These are phyloP conservation scores for Smutsia temminckii DNA, from an alignment of 2,797 vertebrate genomes.

Conservation along the genomic window DNA sequence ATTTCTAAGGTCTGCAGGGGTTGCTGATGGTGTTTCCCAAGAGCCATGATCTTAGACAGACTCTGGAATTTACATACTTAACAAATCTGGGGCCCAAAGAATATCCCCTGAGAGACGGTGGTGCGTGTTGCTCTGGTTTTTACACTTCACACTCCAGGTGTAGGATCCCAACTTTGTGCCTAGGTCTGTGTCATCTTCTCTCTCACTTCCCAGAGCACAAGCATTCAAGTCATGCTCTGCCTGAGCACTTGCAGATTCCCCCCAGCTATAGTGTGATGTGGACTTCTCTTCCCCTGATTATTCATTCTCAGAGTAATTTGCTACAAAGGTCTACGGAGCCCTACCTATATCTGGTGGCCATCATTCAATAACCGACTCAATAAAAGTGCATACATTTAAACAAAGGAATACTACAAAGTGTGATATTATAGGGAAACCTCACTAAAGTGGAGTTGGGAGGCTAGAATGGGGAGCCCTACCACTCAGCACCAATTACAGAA, in stretches of 20 bases:
- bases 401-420: background rate
- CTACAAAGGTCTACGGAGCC: background rate
- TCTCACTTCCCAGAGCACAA: background rate
- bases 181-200: background rate
- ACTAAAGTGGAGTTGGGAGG: too few relatives aligned
- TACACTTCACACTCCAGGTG: background rate
- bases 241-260: background rate
- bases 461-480: too few relatives aligned
- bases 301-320: background rate
- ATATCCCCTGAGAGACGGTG: background rate
- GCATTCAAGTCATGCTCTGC: background rate
- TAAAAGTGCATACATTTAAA: background rate
- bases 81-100: background rate
- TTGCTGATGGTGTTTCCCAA: background rate
- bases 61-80: background rate
- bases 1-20: background rate
- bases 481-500: too few relatives aligned
- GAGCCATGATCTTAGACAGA: background rate
- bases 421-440: too few relatives aligned
- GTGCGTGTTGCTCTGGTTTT: background rate
- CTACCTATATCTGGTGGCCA: fast-evolving
- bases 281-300: background rate
- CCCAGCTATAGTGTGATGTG: background rate
- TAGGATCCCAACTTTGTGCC: background rate
- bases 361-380: background rate